phyloP scores from a whole-genome alignment of 2,113 vertebrate genomes.

The Marmota monax region DNA sequence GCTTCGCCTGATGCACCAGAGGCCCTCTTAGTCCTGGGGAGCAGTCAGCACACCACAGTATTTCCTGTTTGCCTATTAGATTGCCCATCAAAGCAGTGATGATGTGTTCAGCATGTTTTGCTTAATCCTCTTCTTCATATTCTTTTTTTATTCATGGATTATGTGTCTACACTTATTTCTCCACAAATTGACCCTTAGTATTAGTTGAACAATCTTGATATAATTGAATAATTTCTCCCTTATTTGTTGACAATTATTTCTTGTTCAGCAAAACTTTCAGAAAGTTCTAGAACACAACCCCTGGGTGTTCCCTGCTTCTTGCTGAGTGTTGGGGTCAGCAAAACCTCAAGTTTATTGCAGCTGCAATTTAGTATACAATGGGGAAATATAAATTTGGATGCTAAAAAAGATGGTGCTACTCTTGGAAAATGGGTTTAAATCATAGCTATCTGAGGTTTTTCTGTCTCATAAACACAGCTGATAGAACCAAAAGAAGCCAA shows the following conservation, averaged over 20 bases:
- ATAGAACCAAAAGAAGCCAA: neutral
- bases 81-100: slow-evolving; percentile 55
- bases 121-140: slow-evolving; percentile 42
- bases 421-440: slow-evolving; percentile 42
- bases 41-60: neutral
- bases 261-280: neutral
- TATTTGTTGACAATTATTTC: neutral
- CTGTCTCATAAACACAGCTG: slow-evolving; percentile 33
- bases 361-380: slow-evolving; percentile 23
- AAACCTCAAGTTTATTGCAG: neutral
- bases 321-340: neutral
- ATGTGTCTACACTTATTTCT: neutral
- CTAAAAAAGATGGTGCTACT: neutral
- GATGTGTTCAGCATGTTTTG: slow-evolving; percentile 12
- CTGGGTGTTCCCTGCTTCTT: neutral
- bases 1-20: neutral
- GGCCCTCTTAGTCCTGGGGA: neutral
- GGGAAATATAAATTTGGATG: neutral
- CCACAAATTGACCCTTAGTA: neutral
- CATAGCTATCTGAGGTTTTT: neutral
- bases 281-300: neutral
- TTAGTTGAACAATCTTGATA: neutral
- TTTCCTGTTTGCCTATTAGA: slow-evolving; percentile 69
- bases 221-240: neutral
- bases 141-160: slow-evolving; percentile 21